A percentile compares a stretch with the other conserved stretches of the same genome.
Conservation (phyloP, 2,888 invertebrate species). For the Cremastobaeus sp. region DNA sequence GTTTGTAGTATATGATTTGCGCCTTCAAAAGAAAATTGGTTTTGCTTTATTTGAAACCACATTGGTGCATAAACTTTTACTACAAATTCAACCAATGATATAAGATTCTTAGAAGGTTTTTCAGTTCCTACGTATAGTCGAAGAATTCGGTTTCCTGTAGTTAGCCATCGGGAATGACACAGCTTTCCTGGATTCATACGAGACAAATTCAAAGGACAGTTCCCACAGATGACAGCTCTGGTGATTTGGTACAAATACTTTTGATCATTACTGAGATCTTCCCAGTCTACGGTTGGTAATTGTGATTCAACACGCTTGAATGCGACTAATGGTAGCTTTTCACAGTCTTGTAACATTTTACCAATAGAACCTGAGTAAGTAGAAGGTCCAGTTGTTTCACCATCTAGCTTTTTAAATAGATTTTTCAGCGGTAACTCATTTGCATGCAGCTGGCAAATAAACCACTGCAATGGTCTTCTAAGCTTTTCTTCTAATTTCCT, state of each 20-base stretch:
- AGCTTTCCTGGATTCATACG: too few species aligned
- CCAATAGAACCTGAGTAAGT: slow-evolving; percentile 65
- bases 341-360: slow-evolving; percentile 49
- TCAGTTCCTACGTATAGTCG: too few species aligned
- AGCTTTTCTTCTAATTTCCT: not conserved
- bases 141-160: too few species aligned
- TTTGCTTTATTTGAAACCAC: too few species aligned
- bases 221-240: not conserved
- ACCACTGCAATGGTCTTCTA: slow-evolving; percentile 1
- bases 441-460: slow-evolving; percentile 6
- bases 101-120: too few species aligned
- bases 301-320: not conserved
- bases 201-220: too few species aligned
- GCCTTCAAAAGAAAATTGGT: too few species aligned
- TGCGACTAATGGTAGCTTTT: not conserved
- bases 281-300: not conserved
- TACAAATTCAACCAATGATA: too few species aligned
- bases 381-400: slow-evolving; percentile 56
- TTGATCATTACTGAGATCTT: not conserved
- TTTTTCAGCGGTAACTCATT: slow-evolving; percentile 6
- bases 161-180: too few species aligned
- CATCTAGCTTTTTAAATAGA: slow-evolving; percentile 9
- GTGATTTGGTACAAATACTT: not conserved
- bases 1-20: too few species aligned
- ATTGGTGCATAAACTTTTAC: too few species aligned